phyloP scores from a whole-genome alignment of 2,888 invertebrate species.

The Aphrophora alni region DNA sequence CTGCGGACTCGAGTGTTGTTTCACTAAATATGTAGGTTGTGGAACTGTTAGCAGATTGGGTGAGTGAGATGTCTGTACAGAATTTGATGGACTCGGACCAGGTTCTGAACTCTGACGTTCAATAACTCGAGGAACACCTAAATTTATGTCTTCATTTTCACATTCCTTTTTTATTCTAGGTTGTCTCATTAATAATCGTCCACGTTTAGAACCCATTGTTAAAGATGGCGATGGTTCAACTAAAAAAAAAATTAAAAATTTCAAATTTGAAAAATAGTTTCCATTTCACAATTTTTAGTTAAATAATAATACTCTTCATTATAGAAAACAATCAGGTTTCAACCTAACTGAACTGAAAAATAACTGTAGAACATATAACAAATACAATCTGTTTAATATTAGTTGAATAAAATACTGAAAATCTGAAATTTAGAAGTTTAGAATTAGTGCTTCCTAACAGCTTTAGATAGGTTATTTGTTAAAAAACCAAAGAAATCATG shows the following conservation, averaged over 20 bases:
- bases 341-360: too few relatives aligned
- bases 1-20: conserved; percentile 72
- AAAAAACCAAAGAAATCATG: too few relatives aligned
- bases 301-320: too few relatives aligned
- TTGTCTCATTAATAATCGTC: conserved; percentile 70
- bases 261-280: not conserved
- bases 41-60: conserved; percentile 45
- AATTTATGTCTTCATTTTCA: conserved; percentile 55
- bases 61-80: conserved; percentile 51
- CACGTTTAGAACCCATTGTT: conserved; percentile 64
- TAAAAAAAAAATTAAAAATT: not conserved
- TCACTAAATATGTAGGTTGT: conserved; percentile 60
- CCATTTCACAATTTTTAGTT: too few relatives aligned
- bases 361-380: too few relatives aligned
- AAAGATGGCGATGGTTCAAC: not conserved
- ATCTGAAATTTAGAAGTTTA: too few relatives aligned
- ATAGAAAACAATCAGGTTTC: too few relatives aligned
- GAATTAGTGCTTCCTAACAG: too few relatives aligned
- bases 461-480: too few relatives aligned
- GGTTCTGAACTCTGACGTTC: conserved; percentile 67
- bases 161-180: conserved; percentile 70
- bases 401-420: too few relatives aligned
- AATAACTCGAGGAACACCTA: conserved; percentile 53
- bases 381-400: too few relatives aligned
- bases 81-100: conserved; percentile 64